Conservation (phyloP, 37 sponge, comb jelly and placozoan genomes). For the Geodia barretti region DNA sequence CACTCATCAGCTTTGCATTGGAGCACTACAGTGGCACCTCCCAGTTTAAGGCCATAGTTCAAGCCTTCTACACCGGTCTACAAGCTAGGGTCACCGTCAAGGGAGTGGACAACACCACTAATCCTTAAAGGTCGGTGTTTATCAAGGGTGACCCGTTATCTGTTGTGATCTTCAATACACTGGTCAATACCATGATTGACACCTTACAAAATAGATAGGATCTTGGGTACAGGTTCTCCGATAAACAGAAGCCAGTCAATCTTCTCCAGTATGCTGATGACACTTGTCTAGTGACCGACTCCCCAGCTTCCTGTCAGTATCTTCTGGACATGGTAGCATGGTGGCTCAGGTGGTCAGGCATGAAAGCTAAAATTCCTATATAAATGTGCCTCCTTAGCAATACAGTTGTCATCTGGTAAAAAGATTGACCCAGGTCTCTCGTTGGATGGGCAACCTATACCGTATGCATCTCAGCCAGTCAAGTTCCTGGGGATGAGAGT, state of each 20-base stretch:
- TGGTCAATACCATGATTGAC: slow-evolving; percentile 21
- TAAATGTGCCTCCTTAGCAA: slow-evolving; percentile 18
- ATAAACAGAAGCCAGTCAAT: not conserved
- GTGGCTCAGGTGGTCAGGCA: slow-evolving; percentile 33
- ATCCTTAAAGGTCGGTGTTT: too few relatives aligned
- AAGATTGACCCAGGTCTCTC: slow-evolving; percentile 3
- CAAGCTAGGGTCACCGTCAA: not conserved
- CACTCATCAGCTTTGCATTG: slow-evolving; percentile 1
- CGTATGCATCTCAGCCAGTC: slow-evolving; percentile 2
- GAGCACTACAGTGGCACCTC: slow-evolving; percentile 7
- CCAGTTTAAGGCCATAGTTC: not conserved
- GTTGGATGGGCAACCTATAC: not conserved
- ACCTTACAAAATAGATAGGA: not conserved
- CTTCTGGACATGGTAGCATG: not conserved
- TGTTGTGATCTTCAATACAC: slow-evolving; percentile 23
- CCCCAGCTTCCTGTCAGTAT: slow-evolving; percentile 3
- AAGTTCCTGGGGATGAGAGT: slow-evolving; percentile 27
- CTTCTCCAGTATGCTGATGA: slow-evolving; percentile 39
- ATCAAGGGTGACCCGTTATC: slow-evolving; percentile 32
- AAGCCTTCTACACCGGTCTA: not conserved
- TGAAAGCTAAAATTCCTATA: slow-evolving; percentile 29
- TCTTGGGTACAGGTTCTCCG: slow-evolving; percentile 8
- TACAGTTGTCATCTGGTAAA: slow-evolving; percentile 7
- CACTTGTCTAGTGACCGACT: slow-evolving; percentile 14
- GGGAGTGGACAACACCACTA: too few relatives aligned